Evolutionary conservation across 37 sponge, comb jelly and placozoan genomes (phyloP).

Genomic region (Halisarca cf. caerulea): DNA sequence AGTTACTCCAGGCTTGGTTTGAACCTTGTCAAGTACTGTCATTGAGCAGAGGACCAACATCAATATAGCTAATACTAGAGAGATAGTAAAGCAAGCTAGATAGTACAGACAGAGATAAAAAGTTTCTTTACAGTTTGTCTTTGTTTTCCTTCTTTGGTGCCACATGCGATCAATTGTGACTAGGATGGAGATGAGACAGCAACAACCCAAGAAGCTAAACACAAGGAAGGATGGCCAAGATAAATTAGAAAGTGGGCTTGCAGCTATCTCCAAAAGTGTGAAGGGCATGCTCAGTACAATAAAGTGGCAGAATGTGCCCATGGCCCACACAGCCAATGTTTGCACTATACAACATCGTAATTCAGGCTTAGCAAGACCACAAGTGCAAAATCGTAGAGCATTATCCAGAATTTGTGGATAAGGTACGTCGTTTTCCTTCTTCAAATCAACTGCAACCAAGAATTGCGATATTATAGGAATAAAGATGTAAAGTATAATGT

Average conservation of each 20-base stretch:
- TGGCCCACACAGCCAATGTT: neutral
- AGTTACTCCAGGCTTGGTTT: conserved; percentile 20
- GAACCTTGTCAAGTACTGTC: conserved; percentile 10
- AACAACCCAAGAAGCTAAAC: neutral
- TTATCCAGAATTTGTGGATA: neutral
- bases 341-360: neutral
- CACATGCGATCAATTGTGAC: conserved; percentile 5
- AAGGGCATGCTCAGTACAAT: conserved; percentile 11
- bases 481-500: neutral
- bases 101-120: conserved; percentile 21
- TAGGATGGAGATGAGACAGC: neutral
- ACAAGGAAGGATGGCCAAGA: neutral
- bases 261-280: neutral
- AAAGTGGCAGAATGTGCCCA: neutral
- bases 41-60: conserved; percentile 12
- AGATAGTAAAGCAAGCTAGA: conserved; percentile 12
- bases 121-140: conserved; percentile 18
- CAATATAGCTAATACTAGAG: neutral
- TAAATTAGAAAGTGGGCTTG: neutral
- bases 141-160: neutral
- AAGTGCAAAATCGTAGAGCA: neutral
- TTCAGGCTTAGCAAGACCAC: neutral
- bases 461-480: neutral
- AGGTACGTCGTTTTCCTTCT: neutral
- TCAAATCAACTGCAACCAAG: neutral